phyloP scores from a whole-genome alignment of 2,888 invertebrate species.

The Cordilura impudica region DNA sequence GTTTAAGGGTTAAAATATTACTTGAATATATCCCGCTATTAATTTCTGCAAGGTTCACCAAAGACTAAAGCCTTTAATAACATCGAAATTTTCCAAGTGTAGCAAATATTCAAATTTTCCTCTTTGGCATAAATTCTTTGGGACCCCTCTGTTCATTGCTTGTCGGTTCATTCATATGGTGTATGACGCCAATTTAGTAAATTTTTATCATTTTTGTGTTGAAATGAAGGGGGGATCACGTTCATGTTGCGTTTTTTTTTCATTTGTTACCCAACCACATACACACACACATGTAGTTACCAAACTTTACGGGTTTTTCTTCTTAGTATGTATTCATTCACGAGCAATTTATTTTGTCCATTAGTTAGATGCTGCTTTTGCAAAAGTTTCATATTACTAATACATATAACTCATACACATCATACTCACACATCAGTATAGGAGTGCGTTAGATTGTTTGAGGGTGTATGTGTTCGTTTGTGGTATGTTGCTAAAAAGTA shows the following conservation, averaged over 20 bases:
- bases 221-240: constrained; percentile 11
- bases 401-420: constrained; percentile 8
- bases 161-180: constrained; percentile 14
- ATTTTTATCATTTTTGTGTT: constrained; percentile 16
- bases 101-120: too few relatives aligned
- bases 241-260: constrained; percentile 11
- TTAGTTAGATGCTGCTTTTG: constrained; percentile 40
- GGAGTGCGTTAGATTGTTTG: neutral
- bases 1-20: too few relatives aligned
- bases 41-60: too few relatives aligned
- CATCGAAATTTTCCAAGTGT: too few relatives aligned
- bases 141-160: too few relatives aligned
- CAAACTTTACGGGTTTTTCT: neutral
- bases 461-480: neutral
- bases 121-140: too few relatives aligned
- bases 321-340: constrained; percentile 36
- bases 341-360: constrained; percentile 58
- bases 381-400: constrained; percentile 44
- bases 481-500: neutral
- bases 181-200: constrained; percentile 35
- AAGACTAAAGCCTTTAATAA: too few relatives aligned
- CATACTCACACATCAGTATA: neutral
- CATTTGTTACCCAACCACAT: neutral
- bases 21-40: too few relatives aligned
- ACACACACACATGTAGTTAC: neutral